Percentiles rank a stretch among this genome's conserved stretches.
phyloP scores from a whole-genome alignment of 64 coral and sea anemone species.

The Orbicella faveolata region DNA sequence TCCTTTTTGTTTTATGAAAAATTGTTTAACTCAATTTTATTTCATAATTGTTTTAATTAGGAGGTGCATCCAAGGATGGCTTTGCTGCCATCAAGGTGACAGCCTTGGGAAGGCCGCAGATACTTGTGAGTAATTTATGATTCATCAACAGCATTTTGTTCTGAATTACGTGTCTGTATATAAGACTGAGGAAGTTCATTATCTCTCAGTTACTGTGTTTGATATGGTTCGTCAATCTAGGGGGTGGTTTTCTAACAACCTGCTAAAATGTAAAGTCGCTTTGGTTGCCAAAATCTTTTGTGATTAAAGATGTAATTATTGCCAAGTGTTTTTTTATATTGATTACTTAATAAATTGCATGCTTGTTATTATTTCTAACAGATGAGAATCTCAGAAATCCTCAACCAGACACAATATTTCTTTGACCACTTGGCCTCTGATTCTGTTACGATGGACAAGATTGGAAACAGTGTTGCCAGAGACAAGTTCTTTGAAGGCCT shows the following conservation, averaged over 20 bases:
- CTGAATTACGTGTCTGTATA: too few relatives aligned
- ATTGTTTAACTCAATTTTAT: background rate
- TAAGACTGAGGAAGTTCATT: too few relatives aligned
- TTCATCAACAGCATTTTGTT: background rate
- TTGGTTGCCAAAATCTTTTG: background rate
- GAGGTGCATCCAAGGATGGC: slow-evolving; percentile 82
- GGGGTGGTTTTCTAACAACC: too few relatives aligned
- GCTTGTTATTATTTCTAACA: slow-evolving; percentile 21
- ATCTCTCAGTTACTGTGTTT: too few relatives aligned
- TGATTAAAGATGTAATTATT: background rate
- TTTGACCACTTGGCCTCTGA: slow-evolving; percentile 82
- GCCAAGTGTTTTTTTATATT: too few relatives aligned
- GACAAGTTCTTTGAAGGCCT: slow-evolving; percentile 89
- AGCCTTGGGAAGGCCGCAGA: slow-evolving; percentile 89
- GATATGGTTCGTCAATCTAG: too few relatives aligned
- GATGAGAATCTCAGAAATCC: slow-evolving; percentile 93
- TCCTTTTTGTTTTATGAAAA: background rate
- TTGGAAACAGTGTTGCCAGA: slow-evolving; percentile 80
- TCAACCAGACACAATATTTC: slow-evolving; percentile 91
- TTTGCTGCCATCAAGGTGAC: slow-evolving; percentile 99
- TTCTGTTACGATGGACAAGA: slow-evolving; percentile 76
- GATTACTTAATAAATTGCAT: background rate
- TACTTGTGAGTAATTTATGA: slow-evolving; percentile 64
- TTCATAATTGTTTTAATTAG: slow-evolving; percentile 7
- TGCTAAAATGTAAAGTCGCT: background rate